Percentiles rank a stretch among this genome's conserved stretches.
Conservation (phyloP, 1,140 invertebrate genomes). For the Spodoptera litura region DNA sequence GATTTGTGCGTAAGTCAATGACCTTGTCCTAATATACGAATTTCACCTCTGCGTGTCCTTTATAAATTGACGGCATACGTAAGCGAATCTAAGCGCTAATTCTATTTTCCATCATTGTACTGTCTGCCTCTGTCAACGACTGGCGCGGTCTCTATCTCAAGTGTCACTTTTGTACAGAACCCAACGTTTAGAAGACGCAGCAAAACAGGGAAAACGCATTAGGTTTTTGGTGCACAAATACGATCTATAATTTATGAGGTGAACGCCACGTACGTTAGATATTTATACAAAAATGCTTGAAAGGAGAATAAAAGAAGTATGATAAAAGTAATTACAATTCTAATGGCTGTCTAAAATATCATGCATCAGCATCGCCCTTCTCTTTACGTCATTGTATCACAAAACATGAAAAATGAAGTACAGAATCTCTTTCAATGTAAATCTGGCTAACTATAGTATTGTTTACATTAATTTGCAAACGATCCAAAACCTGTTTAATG, state of each 20-base stretch:
- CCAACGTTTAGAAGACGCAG: neutral
- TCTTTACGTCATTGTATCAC: too few species aligned
- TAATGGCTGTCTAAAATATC: too few species aligned
- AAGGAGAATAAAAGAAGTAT: too few species aligned
- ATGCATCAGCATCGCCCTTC: too few species aligned
- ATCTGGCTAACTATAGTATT: constrained; percentile 36
- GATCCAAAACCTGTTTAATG: constrained; percentile 45
- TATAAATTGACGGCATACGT: too few species aligned
- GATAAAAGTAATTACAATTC: too few species aligned
- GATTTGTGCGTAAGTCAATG: too few species aligned
- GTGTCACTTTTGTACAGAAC: neutral
- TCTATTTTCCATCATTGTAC: too few species aligned
- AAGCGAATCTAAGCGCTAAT: too few species aligned
- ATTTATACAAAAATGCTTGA: neutral
- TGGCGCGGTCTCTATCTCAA: neutral
- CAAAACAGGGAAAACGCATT: constrained; percentile 26
- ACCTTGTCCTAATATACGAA: too few species aligned
- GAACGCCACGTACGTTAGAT: neutral
- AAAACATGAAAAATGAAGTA: constrained; percentile 11
- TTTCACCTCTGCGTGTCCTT: too few species aligned
- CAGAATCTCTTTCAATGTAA: constrained; percentile 21
- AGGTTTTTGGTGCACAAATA: neutral
- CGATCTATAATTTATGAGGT: constrained; percentile 2
- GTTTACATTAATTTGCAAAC: constrained; percentile 48
- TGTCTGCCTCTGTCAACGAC: neutral